Conservation (phyloP, 2,888 invertebrate genomes). For the Drosophila monieri region DNA sequence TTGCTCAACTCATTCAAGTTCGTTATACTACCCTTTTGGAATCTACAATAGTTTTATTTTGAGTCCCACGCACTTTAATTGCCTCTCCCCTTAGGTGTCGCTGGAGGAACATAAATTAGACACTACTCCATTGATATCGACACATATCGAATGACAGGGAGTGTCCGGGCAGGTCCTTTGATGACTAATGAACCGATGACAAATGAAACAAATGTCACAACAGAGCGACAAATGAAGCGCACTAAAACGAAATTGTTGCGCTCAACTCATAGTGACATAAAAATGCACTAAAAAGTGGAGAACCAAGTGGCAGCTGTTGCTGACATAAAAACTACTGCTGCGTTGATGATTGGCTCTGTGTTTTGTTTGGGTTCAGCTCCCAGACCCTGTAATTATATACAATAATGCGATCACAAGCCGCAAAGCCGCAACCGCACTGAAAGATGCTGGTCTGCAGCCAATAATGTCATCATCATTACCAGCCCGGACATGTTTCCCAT, state of each 20-base stretch:
- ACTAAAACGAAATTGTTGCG: constrained; percentile 61
- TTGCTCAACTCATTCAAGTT: not conserved
- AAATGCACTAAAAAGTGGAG: constrained; percentile 61
- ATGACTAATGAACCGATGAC: constrained; percentile 75
- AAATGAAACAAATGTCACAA: constrained; percentile 74
- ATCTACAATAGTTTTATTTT: not conserved
- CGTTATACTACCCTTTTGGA: constrained; percentile 5
- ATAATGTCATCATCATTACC: constrained; percentile 70
- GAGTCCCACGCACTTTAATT: constrained; percentile 38
- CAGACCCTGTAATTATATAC: constrained; percentile 36
- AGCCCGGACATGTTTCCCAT: constrained; percentile 62
- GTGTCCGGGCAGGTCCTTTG: constrained; percentile 40
- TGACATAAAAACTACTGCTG: constrained; percentile 22
- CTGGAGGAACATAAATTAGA: constrained; percentile 37
- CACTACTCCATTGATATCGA: constrained; percentile 41
- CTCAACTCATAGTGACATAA: constrained; percentile 61
- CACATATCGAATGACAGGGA: constrained; percentile 39
- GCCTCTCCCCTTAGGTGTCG: constrained; percentile 35
- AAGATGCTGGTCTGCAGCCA: constrained; percentile 69
- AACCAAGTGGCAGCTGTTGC: constrained; percentile 38
- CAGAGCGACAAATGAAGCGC: constrained; percentile 67
- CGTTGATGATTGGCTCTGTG: constrained; percentile 15
- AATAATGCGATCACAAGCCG: constrained; percentile 14
- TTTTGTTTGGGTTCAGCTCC: constrained; percentile 26
- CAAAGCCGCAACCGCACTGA: constrained; percentile 53